Evolutionary conservation across 1,140 invertebrate genomes (phyloP), one percentile per base, ranked within the genome.

Genomic region (Drosophila athabasca): DNA sequence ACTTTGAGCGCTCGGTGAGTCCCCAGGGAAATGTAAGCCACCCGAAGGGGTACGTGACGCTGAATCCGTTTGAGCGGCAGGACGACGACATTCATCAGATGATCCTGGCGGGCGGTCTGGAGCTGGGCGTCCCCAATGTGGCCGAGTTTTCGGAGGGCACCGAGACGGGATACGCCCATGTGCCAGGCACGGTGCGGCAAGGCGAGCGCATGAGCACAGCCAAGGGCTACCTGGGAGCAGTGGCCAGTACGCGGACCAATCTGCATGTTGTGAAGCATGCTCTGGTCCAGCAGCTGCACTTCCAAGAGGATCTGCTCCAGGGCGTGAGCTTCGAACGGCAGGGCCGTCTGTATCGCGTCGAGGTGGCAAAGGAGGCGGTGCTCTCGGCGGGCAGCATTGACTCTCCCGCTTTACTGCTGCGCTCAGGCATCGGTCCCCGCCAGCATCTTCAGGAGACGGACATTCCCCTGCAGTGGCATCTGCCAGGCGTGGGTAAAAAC

Each of bases 181-280:
- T 92, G 26, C 92, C 92, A 9, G 93, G 93, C 59, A 92, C 93
- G 24, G 90, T 94, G 3, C 91, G 82, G 39, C 61, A 90, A 3
- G 96, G 95, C 2, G 93, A 93, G 60, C 92, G 96, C 44, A 94
- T 93, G 75, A 95, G 94, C 77, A 91, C 93, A 1, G 93, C 82
- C 0, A 90, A 85, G 15, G 71, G 59, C 0, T 73, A 90, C 51
- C 43, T 91, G 52, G 66, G 62, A 0, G 46, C 49, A 1, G 73
- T 91, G 0, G 13, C 93, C 9, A 73, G 1, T 0, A 15, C 29
- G 0, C 93, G 94, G 22, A 84, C 92, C 6, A 98, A 97, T 92
- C 83, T 97, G 1, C 94, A 94, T 57, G 93, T 97, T 4, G 85
- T 95, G 8, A 95, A 94, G 59, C 93, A 94, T 54, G 92, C 94